Conservation (phyloP, 37 sponge, comb jelly and placozoan genomes). For the Theonella swinhoei region DNA sequence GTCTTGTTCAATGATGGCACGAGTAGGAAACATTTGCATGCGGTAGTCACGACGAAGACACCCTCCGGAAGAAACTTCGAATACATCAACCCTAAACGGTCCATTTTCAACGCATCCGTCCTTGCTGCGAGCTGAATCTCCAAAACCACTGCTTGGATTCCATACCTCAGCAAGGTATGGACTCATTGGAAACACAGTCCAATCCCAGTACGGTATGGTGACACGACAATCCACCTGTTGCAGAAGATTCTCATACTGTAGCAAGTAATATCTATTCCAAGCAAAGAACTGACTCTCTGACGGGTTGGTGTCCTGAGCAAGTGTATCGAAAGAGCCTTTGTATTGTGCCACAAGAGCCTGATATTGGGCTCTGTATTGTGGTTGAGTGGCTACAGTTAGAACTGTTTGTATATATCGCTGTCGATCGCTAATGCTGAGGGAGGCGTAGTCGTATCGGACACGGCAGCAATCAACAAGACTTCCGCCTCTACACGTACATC, state of each 20-base stretch:
- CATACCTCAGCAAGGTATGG: conserved; percentile 67
- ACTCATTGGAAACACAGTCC: conserved; percentile 53
- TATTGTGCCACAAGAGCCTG: conserved; percentile 49
- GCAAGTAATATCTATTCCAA: conserved; percentile 63
- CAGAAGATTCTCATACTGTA: conserved; percentile 78
- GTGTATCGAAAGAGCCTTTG: conserved; percentile 20
- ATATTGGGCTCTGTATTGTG: conserved; percentile 59
- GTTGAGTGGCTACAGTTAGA: conserved; percentile 35
- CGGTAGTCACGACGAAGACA: conserved; percentile 66
- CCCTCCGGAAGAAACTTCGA: conserved; percentile 65
- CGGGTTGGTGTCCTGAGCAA: conserved; percentile 40
- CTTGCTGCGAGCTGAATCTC: conserved; percentile 30
- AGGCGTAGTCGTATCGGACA: conserved; percentile 61
- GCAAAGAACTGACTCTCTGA: conserved; percentile 58
- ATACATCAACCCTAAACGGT: conserved; percentile 51
- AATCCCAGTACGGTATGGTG: conserved; percentile 81
- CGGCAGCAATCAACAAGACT: conserved; percentile 45
- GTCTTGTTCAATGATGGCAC: conserved; percentile 50
- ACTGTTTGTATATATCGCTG: conserved; percentile 59
- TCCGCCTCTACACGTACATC: conserved; percentile 61
- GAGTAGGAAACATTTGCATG: conserved; percentile 47
- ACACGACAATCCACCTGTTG: conserved; percentile 56
- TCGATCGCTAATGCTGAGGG: conserved; percentile 33
- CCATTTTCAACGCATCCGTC: conserved; percentile 67
- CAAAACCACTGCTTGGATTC: conserved; percentile 63